These are phyloP conservation scores for Habroteleia sp. DNA, from an alignment of 2,888 invertebrate genomes.

Conservation along the genomic window DNA sequence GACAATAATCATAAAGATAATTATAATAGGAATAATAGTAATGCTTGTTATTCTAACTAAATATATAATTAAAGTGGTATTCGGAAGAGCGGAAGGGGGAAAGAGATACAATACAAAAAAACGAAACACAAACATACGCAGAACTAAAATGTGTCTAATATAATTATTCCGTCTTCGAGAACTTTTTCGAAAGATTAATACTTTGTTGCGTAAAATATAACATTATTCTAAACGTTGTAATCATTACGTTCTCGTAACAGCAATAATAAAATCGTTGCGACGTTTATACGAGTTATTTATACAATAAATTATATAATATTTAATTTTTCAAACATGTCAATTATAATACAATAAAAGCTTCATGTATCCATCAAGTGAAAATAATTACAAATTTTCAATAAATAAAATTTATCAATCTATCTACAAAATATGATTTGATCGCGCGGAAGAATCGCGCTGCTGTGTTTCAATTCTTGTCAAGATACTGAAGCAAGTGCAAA, in stretches of 20 bases:
- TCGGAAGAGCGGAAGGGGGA: slow-evolving; percentile 55
- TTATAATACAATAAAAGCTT: slow-evolving; percentile 61
- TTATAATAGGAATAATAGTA: slow-evolving; percentile 66
- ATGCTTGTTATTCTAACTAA: slow-evolving; percentile 57
- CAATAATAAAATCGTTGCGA: slow-evolving; percentile 30
- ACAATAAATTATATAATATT: slow-evolving; percentile 61
- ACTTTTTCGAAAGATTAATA: slow-evolving; percentile 45
- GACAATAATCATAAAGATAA: slow-evolving; percentile 59
- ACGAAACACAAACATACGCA: slow-evolving; percentile 54
- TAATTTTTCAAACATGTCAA: slow-evolving; percentile 36
- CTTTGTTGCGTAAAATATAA: slow-evolving; percentile 49
- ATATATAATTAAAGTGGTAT: slow-evolving; percentile 51
- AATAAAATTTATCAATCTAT: slow-evolving; percentile 54
- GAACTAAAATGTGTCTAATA: slow-evolving; percentile 43
- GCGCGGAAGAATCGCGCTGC: slow-evolving; percentile 9
- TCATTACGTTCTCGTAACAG: slow-evolving; percentile 27
- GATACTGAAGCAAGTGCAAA: slow-evolving; percentile 57
- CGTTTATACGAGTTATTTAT: slow-evolving; percentile 36
- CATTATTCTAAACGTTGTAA: slow-evolving; percentile 25
- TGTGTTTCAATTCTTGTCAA: slow-evolving; percentile 11
- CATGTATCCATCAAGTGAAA: slow-evolving; percentile 43
- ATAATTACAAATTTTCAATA: slow-evolving; percentile 56
- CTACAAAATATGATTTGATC: slow-evolving; percentile 49
- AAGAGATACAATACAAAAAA: slow-evolving; percentile 49
- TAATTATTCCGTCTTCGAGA: slow-evolving; percentile 23